Evolutionary conservation across 2,113 vertebrate genomes (phyloP), one percentile per base, ranked within the genome.

Genomic region (Perognathus longimembris): DNA sequence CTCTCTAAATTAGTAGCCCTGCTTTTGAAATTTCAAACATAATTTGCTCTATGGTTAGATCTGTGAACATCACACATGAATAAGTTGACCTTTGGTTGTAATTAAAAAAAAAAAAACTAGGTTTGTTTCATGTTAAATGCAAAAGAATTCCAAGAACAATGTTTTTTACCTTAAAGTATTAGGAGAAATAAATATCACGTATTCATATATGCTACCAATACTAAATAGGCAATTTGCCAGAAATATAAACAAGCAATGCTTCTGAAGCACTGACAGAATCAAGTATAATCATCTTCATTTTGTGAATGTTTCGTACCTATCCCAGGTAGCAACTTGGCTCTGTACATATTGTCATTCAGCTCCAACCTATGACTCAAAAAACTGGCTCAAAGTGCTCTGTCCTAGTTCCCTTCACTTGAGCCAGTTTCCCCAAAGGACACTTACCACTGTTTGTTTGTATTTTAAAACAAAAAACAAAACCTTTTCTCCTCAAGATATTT

Each of bases 381-480:
- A 63, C 64, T 18, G 50, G 40, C 61, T 42, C 64, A 67, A 36
- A 14, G 18, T 24, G 20, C 22, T 32, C 54, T n/a, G 30, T 14
- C 64, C 26, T 71, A 64, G 17, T 78, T 64, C n/a, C 38, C 70
- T 54, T 42, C 24, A 17, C 71, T 74, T 75, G 8, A 79, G 66
- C 61, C 67, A 28, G 38, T 84, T 69, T 42, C 79, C 67, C 45
- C 3, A 75, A 75, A 71, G 40, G 89, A 90, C 32, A 82, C 32
- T 88, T 69, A 36, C 36, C n/a, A 61, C 14, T 67, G 24, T 64
- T 64, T 74, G n/a, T 12, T 64, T 74, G n/a, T 12, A 54, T 84
- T 91, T 70, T 34, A 21, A 84, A 89, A 88, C n/a, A 76, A 92
- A 54, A 94, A 92, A 61, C 5, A 42, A 85, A 92, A 83, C 2